These are phyloP conservation scores for Sminthurinus aureus DNA, from an alignment of 2,888 invertebrate species.

Conservation along the genomic window DNA sequence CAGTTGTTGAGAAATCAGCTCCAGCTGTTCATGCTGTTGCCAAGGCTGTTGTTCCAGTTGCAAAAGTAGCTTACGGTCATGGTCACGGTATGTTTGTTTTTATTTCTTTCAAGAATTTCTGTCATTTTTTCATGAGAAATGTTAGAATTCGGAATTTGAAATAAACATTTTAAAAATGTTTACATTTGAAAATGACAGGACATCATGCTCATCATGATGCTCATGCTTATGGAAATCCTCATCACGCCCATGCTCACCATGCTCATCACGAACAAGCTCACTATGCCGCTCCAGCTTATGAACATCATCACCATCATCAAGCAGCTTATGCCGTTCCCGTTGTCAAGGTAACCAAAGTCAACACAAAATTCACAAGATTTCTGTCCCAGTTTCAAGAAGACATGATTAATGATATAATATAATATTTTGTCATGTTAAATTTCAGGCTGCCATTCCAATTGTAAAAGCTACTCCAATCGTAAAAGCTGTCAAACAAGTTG, in stretches of 20 bases:
- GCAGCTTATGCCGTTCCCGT: not conserved
- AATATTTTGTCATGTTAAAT: not conserved
- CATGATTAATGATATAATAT: not conserved
- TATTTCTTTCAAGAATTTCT: too few species aligned
- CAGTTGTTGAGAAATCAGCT: slow-evolving; percentile 39
- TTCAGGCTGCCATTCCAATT: slow-evolving; percentile 32
- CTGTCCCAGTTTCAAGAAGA: not conserved
- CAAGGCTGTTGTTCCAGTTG: slow-evolving; percentile 38
- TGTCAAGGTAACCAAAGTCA: slow-evolving; percentile 20
- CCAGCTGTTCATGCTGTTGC: slow-evolving; percentile 41
- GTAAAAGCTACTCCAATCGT: slow-evolving; percentile 37
- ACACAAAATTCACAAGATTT: not conserved
- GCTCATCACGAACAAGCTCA: not conserved
- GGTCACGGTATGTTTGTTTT: slow-evolving; percentile 20
- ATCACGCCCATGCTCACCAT: not conserved
- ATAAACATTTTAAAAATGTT: too few species aligned
- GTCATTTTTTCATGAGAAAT: too few species aligned
- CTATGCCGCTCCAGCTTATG: not conserved
- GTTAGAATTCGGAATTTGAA: too few species aligned
- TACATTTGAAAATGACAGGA: too few species aligned
- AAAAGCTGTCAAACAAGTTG: slow-evolving; percentile 36
- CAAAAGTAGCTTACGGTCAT: slow-evolving; percentile 16
- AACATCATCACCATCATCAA: slow-evolving; percentile 23
- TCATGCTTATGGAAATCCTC: slow-evolving; percentile 14
- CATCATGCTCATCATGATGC: slow-evolving; percentile 33